phyloP scores from a whole-genome alignment of 2,888 invertebrate genomes.

The Acheta domesticus region DNA sequence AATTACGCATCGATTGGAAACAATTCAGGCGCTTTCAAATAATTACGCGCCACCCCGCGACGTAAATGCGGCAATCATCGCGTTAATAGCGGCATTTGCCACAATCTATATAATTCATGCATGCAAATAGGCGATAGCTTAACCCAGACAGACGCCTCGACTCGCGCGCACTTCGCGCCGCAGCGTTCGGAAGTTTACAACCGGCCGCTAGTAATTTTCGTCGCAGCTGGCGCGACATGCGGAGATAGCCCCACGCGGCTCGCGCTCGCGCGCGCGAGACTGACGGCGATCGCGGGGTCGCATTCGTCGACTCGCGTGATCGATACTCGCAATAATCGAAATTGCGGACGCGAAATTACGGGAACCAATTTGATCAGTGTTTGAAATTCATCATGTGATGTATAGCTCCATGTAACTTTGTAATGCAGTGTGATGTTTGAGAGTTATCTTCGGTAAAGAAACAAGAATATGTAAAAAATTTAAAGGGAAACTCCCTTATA shows the following conservation, averaged over 20 bases:
- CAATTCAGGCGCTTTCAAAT: conserved; percentile 7
- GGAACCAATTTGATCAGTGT: too few species aligned
- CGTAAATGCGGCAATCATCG: neutral
- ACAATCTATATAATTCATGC: neutral
- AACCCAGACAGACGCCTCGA: neutral
- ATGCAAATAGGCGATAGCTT: conserved; percentile 18
- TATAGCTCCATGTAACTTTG: too few species aligned
- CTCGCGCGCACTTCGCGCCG: neutral
- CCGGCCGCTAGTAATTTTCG: neutral
- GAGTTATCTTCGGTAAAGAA: too few species aligned
- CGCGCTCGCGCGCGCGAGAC: too few species aligned
- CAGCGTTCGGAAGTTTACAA: neutral
- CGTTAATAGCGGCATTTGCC: conserved; percentile 18
- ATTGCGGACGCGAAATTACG: too few species aligned
- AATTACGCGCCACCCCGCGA: neutral
- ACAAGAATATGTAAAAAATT: too few species aligned
- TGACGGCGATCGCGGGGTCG: too few species aligned
- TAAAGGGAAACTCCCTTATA: too few species aligned
- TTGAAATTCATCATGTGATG: too few species aligned
- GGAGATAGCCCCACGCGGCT: neutral
- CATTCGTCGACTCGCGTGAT: too few species aligned
- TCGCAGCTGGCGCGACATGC: neutral
- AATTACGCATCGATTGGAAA: conserved; percentile 6
- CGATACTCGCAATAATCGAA: too few species aligned
- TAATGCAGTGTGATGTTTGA: too few species aligned